Evolutionary conservation across 2,797 vertebrate genomes (phyloP).

Genomic region (Myioborus miniatus): DNA sequence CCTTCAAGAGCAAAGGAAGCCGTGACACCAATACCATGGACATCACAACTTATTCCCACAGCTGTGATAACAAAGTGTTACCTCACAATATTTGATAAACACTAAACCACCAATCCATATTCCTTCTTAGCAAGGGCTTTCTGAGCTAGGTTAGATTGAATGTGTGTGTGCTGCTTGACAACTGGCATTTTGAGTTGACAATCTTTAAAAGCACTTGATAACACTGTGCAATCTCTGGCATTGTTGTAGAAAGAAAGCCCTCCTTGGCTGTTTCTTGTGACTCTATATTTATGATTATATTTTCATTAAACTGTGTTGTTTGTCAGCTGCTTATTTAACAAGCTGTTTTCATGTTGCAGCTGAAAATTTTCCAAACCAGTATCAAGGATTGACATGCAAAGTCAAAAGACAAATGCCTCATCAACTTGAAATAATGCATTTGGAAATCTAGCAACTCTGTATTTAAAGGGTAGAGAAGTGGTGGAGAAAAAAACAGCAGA

Average conservation of each 20-base stretch:
- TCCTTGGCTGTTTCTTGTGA: not conserved
- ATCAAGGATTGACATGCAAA: not conserved
- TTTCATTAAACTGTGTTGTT: constrained; percentile 4
- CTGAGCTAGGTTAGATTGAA: not conserved
- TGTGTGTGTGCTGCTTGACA: not conserved
- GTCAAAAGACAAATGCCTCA: not conserved
- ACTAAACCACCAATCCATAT: not conserved
- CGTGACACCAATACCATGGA: fast-evolving
- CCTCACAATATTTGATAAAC: not conserved
- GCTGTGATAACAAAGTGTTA: not conserved
- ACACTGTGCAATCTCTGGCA: not conserved
- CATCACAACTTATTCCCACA: not conserved
- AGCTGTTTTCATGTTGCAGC: not conserved
- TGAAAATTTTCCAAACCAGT: not conserved
- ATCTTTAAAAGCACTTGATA: not conserved
- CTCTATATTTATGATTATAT: not conserved
- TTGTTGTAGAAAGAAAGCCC: not conserved
- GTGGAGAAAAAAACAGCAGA: not conserved
- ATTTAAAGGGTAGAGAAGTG: not conserved
- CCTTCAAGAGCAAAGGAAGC: not conserved
- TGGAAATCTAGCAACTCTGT: not conserved
- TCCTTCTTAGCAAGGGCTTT: not conserved
- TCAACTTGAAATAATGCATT: not conserved
- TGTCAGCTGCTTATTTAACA: not conserved
- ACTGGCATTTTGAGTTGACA: not conserved